Percentiles rank a stretch among this genome's conserved stretches.
These are phyloP conservation scores for Amphimallon solstitiale DNA, from an alignment of 2,888 invertebrate species.

Conservation along the genomic window DNA sequence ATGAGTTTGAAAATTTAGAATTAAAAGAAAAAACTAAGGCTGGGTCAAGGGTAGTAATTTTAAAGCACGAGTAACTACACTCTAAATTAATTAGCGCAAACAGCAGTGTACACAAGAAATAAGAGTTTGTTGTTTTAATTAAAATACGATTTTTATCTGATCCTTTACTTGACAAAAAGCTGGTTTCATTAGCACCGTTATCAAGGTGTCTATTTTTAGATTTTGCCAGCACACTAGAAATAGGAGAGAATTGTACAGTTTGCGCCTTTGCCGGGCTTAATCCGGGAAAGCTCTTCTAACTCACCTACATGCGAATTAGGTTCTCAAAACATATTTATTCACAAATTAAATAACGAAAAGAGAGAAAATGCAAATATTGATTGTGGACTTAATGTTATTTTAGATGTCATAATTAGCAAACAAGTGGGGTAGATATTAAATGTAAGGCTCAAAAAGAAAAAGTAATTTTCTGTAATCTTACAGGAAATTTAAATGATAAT, in stretches of 20 bases:
- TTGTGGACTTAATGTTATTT: too few species aligned
- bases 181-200: not conserved
- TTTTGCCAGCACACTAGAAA: not conserved
- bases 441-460: too few species aligned
- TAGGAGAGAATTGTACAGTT: not conserved
- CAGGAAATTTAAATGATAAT: too few species aligned
- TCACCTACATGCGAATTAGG: not conserved
- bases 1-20: not conserved
- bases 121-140: not conserved
- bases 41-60: not conserved
- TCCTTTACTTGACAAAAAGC: not conserved
- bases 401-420: too few species aligned
- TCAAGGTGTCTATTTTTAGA: slow-evolving; percentile 10
- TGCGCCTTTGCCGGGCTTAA: slow-evolving; percentile 2
- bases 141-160: not conserved
- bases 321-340: not conserved
- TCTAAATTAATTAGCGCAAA: too few species aligned
- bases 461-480: too few species aligned
- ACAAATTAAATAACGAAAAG: not conserved
- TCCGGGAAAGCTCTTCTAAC: not conserved
- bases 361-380: too few species aligned
- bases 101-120: too few species aligned
- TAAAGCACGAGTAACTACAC: too few species aligned
- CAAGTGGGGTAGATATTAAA: too few species aligned
- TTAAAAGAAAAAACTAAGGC: not conserved